These are phyloP conservation scores for Dryocosmus kuriphilus DNA, from an alignment of 2,888 invertebrate genomes.

Conservation along the genomic window DNA sequence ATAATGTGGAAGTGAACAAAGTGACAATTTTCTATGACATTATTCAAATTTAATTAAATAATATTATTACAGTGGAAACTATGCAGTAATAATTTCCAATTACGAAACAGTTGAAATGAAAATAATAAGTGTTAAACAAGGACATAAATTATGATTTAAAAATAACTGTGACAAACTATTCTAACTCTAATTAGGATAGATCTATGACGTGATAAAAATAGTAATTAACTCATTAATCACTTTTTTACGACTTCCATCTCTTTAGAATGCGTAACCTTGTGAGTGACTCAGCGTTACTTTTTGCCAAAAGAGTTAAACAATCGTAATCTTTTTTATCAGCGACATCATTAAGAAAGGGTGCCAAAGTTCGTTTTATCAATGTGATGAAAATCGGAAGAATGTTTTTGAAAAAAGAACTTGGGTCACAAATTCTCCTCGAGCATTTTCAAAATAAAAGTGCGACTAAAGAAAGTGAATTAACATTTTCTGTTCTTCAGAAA, in stretches of 20 bases:
- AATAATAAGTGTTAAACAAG: not conserved
- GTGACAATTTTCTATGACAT: not conserved
- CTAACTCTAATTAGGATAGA: not conserved
- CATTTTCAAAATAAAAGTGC: not conserved
- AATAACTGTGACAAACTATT: constrained; percentile 18
- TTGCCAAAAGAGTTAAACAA: constrained; percentile 25
- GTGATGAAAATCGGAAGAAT: not conserved
- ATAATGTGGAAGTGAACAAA: constrained; percentile 42
- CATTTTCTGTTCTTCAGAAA: not conserved
- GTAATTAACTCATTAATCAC: constrained; percentile 29
- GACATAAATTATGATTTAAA: not conserved
- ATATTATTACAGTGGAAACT: no score
- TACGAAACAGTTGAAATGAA: not conserved
- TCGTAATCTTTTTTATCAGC: constrained; percentile 47
- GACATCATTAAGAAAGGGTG: constrained; percentile 47
- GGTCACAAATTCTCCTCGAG: not conserved
- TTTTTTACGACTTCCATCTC: constrained; percentile 27
- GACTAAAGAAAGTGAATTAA: not conserved
- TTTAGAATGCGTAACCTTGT: constrained; percentile 7
- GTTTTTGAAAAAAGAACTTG: not conserved
- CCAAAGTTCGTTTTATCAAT: constrained; percentile 49
- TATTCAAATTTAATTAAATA: not conserved
- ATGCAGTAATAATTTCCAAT: no score
- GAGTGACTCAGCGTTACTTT: constrained; percentile 4
- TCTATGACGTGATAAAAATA: not conserved